phyloP scores from a whole-genome alignment of 2,888 invertebrate species.

The Drosophila mimetica region DNA sequence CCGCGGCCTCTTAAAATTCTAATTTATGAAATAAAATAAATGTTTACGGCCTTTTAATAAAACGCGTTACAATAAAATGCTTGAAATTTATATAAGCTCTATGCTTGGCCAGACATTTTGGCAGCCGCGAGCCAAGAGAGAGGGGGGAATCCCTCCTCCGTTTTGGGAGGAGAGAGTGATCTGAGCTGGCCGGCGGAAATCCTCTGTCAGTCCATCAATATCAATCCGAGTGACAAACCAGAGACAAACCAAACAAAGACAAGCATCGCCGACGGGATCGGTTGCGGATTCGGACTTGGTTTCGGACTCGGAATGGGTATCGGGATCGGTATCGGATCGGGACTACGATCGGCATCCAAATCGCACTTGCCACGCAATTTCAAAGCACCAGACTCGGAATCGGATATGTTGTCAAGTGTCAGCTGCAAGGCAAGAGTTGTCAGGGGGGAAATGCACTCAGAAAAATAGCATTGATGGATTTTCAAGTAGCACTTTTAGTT shows the following conservation, averaged over 20 bases:
- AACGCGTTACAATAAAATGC: slow-evolving; percentile 75
- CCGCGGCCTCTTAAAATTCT: slow-evolving; percentile 55
- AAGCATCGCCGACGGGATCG: slow-evolving; percentile 52
- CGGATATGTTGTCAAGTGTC: slow-evolving; percentile 74
- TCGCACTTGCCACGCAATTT: slow-evolving; percentile 77
- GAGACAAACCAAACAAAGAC: slow-evolving; percentile 53
- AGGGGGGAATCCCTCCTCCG: slow-evolving; percentile 30
- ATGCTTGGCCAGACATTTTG: slow-evolving; percentile 68
- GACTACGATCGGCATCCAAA: slow-evolving; percentile 37
- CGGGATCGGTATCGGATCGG: slow-evolving; percentile 33
- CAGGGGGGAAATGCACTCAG: slow-evolving; percentile 33
- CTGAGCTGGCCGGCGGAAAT: slow-evolving; percentile 71
- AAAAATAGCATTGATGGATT: not conserved
- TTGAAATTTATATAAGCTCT: slow-evolving; percentile 70
- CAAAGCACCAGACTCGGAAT: slow-evolving; percentile 33
- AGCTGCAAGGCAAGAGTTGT: slow-evolving; percentile 60
- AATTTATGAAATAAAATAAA: slow-evolving; percentile 79
- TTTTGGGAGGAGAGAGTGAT: slow-evolving; percentile 31
- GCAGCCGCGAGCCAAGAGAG: slow-evolving; percentile 45
- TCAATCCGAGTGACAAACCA: slow-evolving; percentile 59
- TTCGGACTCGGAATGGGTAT: slow-evolving; percentile 12
- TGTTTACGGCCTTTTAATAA: slow-evolving; percentile 79
- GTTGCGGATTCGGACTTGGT: slow-evolving; percentile 8
- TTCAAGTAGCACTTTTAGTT: not conserved
- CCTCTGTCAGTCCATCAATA: slow-evolving; percentile 74